These are phyloP conservation scores for Paramormyrops kingsleyae DNA, from an alignment of 2,113 vertebrate genomes.

Conservation along the genomic window DNA sequence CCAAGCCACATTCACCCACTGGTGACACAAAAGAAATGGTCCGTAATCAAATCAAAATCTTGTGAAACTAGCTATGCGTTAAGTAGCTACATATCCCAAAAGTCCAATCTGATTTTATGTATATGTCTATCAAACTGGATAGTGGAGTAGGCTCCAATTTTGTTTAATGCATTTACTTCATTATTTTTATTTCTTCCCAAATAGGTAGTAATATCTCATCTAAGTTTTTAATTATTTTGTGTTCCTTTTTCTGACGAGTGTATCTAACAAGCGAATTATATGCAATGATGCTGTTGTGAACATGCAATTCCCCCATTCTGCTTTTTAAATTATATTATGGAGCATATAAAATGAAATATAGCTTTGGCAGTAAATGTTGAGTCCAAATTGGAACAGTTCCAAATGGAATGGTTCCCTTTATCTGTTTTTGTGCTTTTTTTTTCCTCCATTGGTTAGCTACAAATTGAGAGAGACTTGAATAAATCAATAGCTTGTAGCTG, in stretches of 20 bases:
- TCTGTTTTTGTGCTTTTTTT: not conserved
- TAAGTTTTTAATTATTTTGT: not conserved
- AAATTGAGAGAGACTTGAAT: not conserved
- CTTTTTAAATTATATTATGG: not conserved
- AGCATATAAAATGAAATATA: not conserved
- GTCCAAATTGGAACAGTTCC: not conserved
- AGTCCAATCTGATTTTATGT: not conserved
- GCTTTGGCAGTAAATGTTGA: not conserved
- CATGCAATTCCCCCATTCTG: not conserved
- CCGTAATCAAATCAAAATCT: not conserved
- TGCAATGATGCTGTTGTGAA: not conserved
- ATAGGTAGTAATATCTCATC: not conserved
- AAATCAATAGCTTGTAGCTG: not conserved
- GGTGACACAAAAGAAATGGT: not conserved
- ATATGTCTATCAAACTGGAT: not conserved
- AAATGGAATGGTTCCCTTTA: not conserved
- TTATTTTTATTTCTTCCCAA: not conserved
- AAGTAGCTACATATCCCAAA: not conserved
- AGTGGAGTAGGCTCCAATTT: not conserved
- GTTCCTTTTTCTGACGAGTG: not conserved
- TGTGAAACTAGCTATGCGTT: not conserved
- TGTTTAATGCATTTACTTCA: not conserved
- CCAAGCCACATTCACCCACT: not conserved
- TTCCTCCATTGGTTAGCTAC: not conserved
- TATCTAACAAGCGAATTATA: not conserved